Evolutionary conservation across 1,140 invertebrate genomes (phyloP).

Genomic region (Zophobas atratus): DNA sequence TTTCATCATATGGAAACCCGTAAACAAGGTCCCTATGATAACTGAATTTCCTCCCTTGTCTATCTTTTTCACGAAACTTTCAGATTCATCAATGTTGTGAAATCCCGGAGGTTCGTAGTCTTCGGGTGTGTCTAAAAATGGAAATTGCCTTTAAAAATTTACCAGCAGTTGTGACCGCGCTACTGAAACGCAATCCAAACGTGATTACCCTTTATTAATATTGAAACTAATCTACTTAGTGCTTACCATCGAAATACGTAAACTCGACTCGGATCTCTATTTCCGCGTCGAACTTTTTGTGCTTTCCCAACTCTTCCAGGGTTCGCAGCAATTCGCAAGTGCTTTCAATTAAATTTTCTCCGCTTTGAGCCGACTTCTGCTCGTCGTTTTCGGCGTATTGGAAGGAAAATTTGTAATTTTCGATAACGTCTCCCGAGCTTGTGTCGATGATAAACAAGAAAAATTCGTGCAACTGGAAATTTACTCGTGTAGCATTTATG

Average conservation of each 20-base stretch:
- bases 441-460: constrained; percentile 9
- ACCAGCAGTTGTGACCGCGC: too few species aligned
- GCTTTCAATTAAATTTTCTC: constrained; percentile 6
- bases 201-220: background rate
- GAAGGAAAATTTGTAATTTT: constrained; percentile 12
- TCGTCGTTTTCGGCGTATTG: constrained; percentile 5
- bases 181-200: background rate
- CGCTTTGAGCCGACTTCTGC: background rate
- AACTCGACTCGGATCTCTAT: constrained; percentile 10
- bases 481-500: constrained; percentile 3
- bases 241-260: constrained; percentile 10
- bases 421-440: background rate
- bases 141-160: too few species aligned
- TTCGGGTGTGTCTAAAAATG: constrained; percentile 12
- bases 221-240: background rate
- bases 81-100: background rate
- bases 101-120: constrained; percentile 23
- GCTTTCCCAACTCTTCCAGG: background rate
- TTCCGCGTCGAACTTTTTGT: background rate
- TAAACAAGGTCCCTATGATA: background rate
- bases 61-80: background rate
- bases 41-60: background rate
- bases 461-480: constrained; percentile 18
- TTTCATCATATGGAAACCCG: constrained; percentile 9
- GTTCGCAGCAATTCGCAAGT: constrained; percentile 5